Evolutionary conservation across 1,140 invertebrate genomes (phyloP).

Genomic region (Popillia japonica): DNA sequence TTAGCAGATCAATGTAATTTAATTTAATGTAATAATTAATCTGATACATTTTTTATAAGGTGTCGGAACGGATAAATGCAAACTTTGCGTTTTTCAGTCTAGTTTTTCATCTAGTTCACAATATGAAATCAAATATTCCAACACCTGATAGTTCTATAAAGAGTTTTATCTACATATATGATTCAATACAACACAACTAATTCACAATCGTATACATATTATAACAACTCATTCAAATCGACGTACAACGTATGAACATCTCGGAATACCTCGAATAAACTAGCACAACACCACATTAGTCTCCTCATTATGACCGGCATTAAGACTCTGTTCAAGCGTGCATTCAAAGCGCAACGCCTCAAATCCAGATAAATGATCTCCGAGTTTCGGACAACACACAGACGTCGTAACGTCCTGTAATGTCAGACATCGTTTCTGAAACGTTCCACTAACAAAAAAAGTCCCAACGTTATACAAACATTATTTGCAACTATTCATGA

Average conservation of each 20-base stretch:
- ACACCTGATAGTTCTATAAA: neutral
- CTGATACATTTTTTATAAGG: too few species aligned
- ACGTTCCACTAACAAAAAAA: conserved; percentile 8
- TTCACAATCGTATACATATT: neutral
- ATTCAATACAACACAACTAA: neutral
- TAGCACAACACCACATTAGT: neutral
- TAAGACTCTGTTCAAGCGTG: neutral
- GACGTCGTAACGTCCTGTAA: neutral
- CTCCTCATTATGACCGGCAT: neutral
- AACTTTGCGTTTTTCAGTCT: too few species aligned
- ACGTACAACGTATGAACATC: neutral
- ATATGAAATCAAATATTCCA: neutral
- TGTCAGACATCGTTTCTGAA: neutral
- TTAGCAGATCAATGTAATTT: too few species aligned
- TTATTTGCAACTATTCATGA: conserved; percentile 37
- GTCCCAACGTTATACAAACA: conserved; percentile 25
- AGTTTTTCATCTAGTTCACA: too few species aligned
- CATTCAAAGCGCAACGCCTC: conserved; percentile 15
- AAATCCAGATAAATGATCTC: conserved; percentile 28
- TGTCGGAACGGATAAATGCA: too few species aligned
- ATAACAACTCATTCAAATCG: neutral
- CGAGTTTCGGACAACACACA: neutral
- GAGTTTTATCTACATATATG: neutral
- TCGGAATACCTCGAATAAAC: neutral
- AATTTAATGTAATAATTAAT: too few species aligned